Base-by-base conservation (phyloP, 2,888 invertebrate species). In the Stegophylla sp. region DNA sequence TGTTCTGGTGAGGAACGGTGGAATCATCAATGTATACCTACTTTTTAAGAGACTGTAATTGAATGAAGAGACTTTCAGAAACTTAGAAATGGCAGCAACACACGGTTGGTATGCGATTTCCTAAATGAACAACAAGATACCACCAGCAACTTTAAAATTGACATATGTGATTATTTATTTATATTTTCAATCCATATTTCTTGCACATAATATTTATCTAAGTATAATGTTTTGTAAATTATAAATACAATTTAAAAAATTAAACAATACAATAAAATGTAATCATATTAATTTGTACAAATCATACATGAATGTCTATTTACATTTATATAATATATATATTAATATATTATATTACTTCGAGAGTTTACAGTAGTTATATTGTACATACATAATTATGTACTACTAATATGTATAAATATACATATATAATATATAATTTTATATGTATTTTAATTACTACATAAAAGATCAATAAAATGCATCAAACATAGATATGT, bases 91-190 rank as follows among this genome's bases (percentile, higher is more conserved):
- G n/a, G n/a, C n/a, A n/a, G n/a, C n/a, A n/a, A n/a, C n/a, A n/a
- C n/a, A n/a, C n/a, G n/a, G n/a, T n/a, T n/a, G n/a, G n/a, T n/a
- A n/a, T n/a, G n/a, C n/a, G n/a, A n/a, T n/a, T n/a, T n/a, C n/a
- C n/a, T n/a, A n/a, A n/a, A n/a, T n/a, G n/a, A n/a, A n/a, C 20
- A 23, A 53, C 7, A n/a, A n/a, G 51, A 56, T 12, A 26, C 45
- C 23, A 26, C 45, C 3, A 26, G 45, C 23, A 67, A 17, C 3
- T 71, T 71, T 71, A 28, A 53, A 71, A 71, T 71, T 71, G 71
- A 71, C 53, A 53, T 53, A 20, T 13, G 53, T 71, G 34, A 34
- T 71, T 53, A 34, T 71, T 53, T 71, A 51, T 51, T 69, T 26
- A 10, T 53, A 12, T 26, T 28, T 13, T 34, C 9, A 20, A 45